Evolutionary conservation across 1,140 invertebrate genomes (phyloP), one percentile per base, ranked within the genome.

Genomic region (Tetragnatha versicolor): DNA sequence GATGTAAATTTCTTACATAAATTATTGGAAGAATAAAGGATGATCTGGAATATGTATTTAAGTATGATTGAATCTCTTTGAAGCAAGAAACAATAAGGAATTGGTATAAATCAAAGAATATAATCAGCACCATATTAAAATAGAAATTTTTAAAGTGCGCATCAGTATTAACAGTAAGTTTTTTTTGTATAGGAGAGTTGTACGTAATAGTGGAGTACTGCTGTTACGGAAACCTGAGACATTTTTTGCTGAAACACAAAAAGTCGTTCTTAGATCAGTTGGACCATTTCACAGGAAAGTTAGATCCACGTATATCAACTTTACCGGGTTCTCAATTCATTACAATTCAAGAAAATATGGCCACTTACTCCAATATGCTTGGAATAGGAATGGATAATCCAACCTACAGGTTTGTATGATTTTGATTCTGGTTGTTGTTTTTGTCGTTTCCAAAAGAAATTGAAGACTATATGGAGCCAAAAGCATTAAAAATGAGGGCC

Each of bases 161-260:
- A 9, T 7, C 39, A 42, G 39, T 42, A 17, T 42, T 42, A 42
- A n/a, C n/a, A n/a, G n/a, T n/a, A n/a, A n/a, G n/a, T n/a, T n/a
- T n/a, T n/a, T n/a, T n/a, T n/a, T n/a, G n/a, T 51, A 2, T 82
- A 95, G 93, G 91, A 29, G 93, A 96, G 86, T 83, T 96, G n/a
- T 86, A 93, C 80, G 93, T 97, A 0, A 93, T 98, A 80, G 94
- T 98, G n/a, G 95, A 98, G 83, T 97, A 93, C 85, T 98, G 95
- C 84, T 90, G 91, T 45, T 94, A 91, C 84, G 96, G 96, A 12
- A 97, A 96, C 87, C 87, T 98, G 3, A 91, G 95, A 75, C 92
- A 94, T 84, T 97, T 93, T 84, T 86, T 98, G 58, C 86, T 93
- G 31, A 88, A 90, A 31, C 92, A 95, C 83, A 88, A 94, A 33